phyloP scores from a whole-genome alignment of 2,888 invertebrate species.

The Athrips mouffetella region DNA sequence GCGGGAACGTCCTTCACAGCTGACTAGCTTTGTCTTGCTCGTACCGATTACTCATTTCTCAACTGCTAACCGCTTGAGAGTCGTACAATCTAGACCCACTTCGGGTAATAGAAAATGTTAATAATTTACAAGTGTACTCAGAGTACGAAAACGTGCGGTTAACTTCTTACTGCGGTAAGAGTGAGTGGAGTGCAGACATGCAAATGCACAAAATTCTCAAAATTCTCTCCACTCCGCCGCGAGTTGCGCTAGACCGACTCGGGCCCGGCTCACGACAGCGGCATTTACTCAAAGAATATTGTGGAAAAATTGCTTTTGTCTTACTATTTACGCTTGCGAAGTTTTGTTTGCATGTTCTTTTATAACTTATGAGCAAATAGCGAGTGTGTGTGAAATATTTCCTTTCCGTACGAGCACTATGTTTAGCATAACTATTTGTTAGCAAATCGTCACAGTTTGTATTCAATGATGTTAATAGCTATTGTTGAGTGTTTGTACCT shows the following conservation, averaged over 20 bases:
- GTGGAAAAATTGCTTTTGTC: conserved; percentile 37
- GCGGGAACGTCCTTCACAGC: conserved; percentile 32
- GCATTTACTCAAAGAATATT: conserved; percentile 32
- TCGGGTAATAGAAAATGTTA: conserved; percentile 19
- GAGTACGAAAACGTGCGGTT: conserved; percentile 19
- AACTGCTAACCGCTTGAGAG: background rate
- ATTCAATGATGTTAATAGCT: too few relatives aligned
- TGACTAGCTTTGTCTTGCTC: conserved; percentile 19
- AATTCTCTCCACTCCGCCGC: conserved; percentile 21
- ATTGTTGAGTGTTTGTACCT: too few relatives aligned
- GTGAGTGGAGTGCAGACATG: conserved; percentile 23
- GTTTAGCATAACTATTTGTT: background rate
- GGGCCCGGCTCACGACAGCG: conserved; percentile 20
- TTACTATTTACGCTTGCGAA: conserved; percentile 26
- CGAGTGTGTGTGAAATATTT: conserved; percentile 7
- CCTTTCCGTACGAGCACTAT: background rate
- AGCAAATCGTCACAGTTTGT: background rate
- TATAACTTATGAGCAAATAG: conserved; percentile 9
- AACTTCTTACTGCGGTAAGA: conserved; percentile 22
- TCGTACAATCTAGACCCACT: conserved; percentile 1
- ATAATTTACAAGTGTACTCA: conserved; percentile 18
- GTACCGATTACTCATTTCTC: conserved; percentile 6
- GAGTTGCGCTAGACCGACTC: conserved; percentile 22
- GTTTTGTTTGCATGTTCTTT: conserved; percentile 27
- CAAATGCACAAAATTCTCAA: conserved; percentile 29